phyloP scores from a whole-genome alignment of 2,888 invertebrate species.

The Abrostola triplasia region DNA sequence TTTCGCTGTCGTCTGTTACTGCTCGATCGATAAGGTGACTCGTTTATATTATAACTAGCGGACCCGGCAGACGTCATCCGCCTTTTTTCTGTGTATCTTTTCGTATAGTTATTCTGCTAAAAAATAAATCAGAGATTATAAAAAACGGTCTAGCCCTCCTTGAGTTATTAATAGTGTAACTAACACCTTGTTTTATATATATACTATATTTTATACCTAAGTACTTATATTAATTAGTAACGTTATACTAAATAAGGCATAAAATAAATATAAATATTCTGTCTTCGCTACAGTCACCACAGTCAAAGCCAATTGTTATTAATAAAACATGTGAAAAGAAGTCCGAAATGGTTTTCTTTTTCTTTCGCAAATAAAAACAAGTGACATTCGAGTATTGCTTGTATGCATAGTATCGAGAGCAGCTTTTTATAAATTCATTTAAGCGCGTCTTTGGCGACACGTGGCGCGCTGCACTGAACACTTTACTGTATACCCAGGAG shows the following conservation, averaged over 20 bases:
- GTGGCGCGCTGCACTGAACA: slow-evolving; percentile 63
- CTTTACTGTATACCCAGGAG: slow-evolving; percentile 74
- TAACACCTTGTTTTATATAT: too few relatives aligned
- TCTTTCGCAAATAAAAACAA: slow-evolving; percentile 19
- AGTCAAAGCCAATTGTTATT: slow-evolving; percentile 5
- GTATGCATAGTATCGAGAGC: slow-evolving; percentile 60
- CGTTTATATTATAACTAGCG: background rate
- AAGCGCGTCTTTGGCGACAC: slow-evolving; percentile 59
- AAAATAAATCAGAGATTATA: too few relatives aligned
- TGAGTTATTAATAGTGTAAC: too few relatives aligned
- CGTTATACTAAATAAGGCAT: slow-evolving; percentile 12
- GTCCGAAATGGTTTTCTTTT: background rate
- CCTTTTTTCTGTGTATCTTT: too few relatives aligned
- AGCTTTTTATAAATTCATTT: slow-evolving; percentile 69
- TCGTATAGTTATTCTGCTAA: too few relatives aligned
- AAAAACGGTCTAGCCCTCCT: too few relatives aligned
- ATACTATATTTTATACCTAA: too few relatives aligned
- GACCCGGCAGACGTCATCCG: too few relatives aligned
- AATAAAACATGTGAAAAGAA: slow-evolving; percentile 6
- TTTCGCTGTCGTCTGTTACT: slow-evolving; percentile 6
- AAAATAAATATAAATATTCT: too few relatives aligned
- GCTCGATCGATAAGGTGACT: too few relatives aligned
- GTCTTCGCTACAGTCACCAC: slow-evolving; percentile 4
- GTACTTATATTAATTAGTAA: too few relatives aligned
- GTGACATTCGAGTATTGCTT: slow-evolving; percentile 24